phyloP scores from a whole-genome alignment of 1,140 invertebrate species.

The Gonioctena quinquepunctata region DNA sequence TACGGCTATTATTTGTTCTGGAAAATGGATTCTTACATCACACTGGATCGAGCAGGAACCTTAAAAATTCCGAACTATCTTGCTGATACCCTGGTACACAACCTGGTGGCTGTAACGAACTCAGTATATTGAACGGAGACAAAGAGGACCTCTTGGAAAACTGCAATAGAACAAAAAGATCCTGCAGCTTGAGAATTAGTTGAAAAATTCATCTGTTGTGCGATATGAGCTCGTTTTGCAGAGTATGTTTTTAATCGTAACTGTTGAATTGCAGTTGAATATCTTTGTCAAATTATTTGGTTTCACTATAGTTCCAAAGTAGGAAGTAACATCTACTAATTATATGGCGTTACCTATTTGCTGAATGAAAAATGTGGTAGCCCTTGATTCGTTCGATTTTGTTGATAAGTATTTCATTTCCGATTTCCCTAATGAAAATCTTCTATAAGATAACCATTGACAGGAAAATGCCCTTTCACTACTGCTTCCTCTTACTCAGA shows the following conservation, averaged over 20 bases:
- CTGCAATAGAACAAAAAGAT: slow-evolving; percentile 74
- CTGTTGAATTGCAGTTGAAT: slow-evolving; percentile 30
- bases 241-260: slow-evolving; percentile 30
- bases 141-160: slow-evolving; percentile 68
- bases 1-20: too few relatives aligned
- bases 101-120: slow-evolving; percentile 70
- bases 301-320: too few relatives aligned
- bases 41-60: slow-evolving; percentile 73
- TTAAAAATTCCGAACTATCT: slow-evolving; percentile 86
- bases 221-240: slow-evolving; percentile 60
- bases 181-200: slow-evolving; percentile 70
- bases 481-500: too few relatives aligned
- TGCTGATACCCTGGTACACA: slow-evolving; percentile 79
- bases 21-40: too few relatives aligned
- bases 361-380: too few relatives aligned
- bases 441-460: too few relatives aligned
- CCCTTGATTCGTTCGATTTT: too few relatives aligned
- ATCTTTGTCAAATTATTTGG: slow-evolving; percentile 41
- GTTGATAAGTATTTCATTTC: too few relatives aligned
- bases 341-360: too few relatives aligned
- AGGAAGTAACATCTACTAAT: too few relatives aligned
- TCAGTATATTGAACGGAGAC: slow-evolving; percentile 71
- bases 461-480: too few relatives aligned
- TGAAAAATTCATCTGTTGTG: slow-evolving; percentile 57
- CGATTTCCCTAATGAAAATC: too few relatives aligned